Percentiles rank a stretch among this genome's conserved stretches.
Evolutionary conservation across 1,140 invertebrate species (phyloP).

Genomic region (Palaemon carinicauda): DNA sequence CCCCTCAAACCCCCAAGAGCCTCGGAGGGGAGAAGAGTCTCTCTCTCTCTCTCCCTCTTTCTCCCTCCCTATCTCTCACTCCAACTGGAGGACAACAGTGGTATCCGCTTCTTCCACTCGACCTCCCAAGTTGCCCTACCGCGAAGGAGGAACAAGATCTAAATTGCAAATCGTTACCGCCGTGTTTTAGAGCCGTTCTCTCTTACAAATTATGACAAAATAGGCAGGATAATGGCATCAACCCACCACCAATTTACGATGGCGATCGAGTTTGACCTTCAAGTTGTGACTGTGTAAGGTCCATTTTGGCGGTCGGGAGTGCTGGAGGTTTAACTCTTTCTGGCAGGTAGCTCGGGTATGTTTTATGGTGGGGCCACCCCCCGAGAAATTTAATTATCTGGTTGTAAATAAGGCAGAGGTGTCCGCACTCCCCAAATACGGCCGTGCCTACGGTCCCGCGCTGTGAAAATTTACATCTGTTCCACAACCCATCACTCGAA

Average conservation of each 20-base stretch:
- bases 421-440: conserved; percentile 28
- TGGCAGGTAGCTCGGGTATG: conserved; percentile 9
- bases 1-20: no score
- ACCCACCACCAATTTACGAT: not conserved
- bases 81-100: not conserved
- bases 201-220: conserved; percentile 55
- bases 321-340: not conserved
- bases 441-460: not conserved
- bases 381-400: conserved; percentile 53
- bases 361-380: conserved; percentile 43
- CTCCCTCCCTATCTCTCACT: not conserved
- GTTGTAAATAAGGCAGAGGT: conserved; percentile 47
- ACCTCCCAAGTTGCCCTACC: conserved; percentile 33
- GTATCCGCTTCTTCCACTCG: not conserved
- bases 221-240: not conserved
- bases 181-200: conserved; percentile 39
- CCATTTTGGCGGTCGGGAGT: no score
- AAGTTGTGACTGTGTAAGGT: not conserved
- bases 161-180: conserved; percentile 42
- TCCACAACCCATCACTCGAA: not conserved
- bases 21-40: not conserved
- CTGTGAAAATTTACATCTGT: conserved; percentile 32
- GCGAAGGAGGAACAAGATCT: conserved; percentile 27
- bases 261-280: not conserved
- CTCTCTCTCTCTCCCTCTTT: not conserved